Conservation (phyloP, 2,113 vertebrate species). For the Tachuris rubrigastra region DNA sequence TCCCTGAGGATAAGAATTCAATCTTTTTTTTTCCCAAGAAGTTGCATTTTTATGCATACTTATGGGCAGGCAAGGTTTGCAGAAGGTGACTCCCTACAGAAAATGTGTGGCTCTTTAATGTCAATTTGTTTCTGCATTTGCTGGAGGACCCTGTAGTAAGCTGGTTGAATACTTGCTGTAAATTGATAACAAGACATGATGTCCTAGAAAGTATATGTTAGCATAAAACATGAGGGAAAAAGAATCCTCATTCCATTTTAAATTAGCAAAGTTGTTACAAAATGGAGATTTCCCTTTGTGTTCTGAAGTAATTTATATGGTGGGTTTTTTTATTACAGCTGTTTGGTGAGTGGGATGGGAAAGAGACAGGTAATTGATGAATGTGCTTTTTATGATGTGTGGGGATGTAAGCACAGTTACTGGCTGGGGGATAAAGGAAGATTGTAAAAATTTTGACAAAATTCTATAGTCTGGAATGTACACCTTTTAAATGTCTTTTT, state of each 20-base stretch:
- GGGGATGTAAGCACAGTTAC: not conserved
- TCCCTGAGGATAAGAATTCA: constrained; percentile 14
- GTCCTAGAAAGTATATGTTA: not conserved
- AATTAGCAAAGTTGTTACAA: constrained; percentile 25
- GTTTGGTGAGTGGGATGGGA: constrained; percentile 56
- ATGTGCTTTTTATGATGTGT: not conserved
- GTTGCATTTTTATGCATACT: constrained; percentile 40
- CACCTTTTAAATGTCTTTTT: not conserved
- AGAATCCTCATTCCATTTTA: constrained; percentile 14
- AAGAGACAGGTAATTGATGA: constrained; percentile 67
- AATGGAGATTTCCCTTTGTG: constrained; percentile 52
- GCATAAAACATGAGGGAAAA: constrained; percentile 22
- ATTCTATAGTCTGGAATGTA: not conserved
- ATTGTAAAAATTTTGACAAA: constrained; percentile 3
- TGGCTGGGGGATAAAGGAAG: not conserved
- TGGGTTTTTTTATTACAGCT: constrained; percentile 37
- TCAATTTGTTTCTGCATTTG: constrained; percentile 57
- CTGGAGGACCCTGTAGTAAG: constrained; percentile 41
- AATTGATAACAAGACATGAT: constrained; percentile 60
- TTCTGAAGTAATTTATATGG: constrained; percentile 46
- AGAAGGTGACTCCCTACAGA: constrained; percentile 60
- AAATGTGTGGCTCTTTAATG: constrained; percentile 50
- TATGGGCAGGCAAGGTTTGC: constrained; percentile 45
- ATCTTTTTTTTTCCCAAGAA: not conserved
- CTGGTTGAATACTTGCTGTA: constrained; percentile 31